phyloP scores from a whole-genome alignment of 1,140 invertebrate genomes.

The Hyles euphorbiae region DNA sequence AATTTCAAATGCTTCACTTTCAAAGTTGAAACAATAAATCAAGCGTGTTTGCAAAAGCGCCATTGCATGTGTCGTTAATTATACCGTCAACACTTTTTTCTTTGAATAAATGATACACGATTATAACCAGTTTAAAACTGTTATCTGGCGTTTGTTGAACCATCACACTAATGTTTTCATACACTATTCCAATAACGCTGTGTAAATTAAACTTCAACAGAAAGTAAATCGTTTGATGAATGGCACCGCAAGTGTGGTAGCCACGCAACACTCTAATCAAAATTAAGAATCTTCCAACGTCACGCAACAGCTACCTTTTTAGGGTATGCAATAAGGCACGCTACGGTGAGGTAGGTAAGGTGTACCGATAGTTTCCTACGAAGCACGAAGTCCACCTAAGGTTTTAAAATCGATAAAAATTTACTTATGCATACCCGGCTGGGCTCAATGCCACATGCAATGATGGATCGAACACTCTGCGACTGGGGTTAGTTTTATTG shows the following conservation, averaged over 20 bases:
- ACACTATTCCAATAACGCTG: slow-evolving; percentile 16
- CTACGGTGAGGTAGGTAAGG: slow-evolving; percentile 1
- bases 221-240: slow-evolving; percentile 42
- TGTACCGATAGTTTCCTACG: background rate
- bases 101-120: no score
- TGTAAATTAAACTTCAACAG: slow-evolving; percentile 34
- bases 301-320: slow-evolving; percentile 41
- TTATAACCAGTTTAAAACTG: no score
- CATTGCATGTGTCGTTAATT: no score
- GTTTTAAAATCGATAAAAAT: slow-evolving; percentile 44
- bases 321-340: slow-evolving; percentile 20
- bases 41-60: no score
- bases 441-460: slow-evolving; percentile 31
- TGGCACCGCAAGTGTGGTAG: slow-evolving; percentile 34
- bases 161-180: no score
- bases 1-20: slow-evolving; percentile 16
- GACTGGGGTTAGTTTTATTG: background rate
- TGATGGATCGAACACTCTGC: slow-evolving; percentile 25
- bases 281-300: slow-evolving; percentile 50
- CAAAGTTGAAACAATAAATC: no score
- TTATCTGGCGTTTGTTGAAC: no score
- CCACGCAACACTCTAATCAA: slow-evolving; percentile 57
- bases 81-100: no score
- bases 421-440: slow-evolving; percentile 48
- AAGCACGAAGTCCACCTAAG: slow-evolving; percentile 17